A percentile compares a stretch with the other conserved stretches of the same genome.
Conservation (phyloP, 1,140 invertebrate species). For the Manduca sexta region DNA sequence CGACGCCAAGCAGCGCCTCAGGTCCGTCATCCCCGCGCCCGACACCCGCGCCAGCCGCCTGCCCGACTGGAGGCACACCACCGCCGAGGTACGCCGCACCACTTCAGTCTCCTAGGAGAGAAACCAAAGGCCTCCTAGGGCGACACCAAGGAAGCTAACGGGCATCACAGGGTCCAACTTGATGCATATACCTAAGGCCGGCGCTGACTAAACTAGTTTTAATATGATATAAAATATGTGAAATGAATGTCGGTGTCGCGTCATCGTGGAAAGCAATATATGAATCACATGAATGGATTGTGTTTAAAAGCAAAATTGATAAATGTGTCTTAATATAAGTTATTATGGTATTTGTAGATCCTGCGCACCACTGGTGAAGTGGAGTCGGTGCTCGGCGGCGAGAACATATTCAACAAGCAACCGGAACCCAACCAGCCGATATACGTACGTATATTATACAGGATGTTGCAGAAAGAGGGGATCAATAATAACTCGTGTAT, state of each 20-base stretch:
- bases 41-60: slow-evolving; percentile 92
- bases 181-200: too few species aligned
- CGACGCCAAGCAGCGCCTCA: slow-evolving; percentile 85
- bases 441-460: slow-evolving; percentile 79
- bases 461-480: too few species aligned
- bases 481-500: too few species aligned
- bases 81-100: slow-evolving; percentile 78
- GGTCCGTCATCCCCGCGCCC: slow-evolving; percentile 90
- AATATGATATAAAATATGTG: too few species aligned
- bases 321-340: not conserved
- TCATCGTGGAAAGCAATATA: too few species aligned
- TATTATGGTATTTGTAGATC: slow-evolving; percentile 25
- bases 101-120: not conserved
- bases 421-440: slow-evolving; percentile 96
- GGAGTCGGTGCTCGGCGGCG: slow-evolving; percentile 77
- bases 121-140: not conserved
- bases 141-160: not conserved
- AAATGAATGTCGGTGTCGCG: too few species aligned
- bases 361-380: slow-evolving; percentile 46
- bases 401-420: slow-evolving; percentile 90
- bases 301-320: not conserved
- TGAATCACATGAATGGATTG: not conserved
- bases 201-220: too few species aligned
- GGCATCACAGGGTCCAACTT: not conserved
- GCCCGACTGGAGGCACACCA: slow-evolving; percentile 91